Evolutionary conservation across 2,797 vertebrate genomes (phyloP).

Genomic region (Paedocypris micromegethes): DNA sequence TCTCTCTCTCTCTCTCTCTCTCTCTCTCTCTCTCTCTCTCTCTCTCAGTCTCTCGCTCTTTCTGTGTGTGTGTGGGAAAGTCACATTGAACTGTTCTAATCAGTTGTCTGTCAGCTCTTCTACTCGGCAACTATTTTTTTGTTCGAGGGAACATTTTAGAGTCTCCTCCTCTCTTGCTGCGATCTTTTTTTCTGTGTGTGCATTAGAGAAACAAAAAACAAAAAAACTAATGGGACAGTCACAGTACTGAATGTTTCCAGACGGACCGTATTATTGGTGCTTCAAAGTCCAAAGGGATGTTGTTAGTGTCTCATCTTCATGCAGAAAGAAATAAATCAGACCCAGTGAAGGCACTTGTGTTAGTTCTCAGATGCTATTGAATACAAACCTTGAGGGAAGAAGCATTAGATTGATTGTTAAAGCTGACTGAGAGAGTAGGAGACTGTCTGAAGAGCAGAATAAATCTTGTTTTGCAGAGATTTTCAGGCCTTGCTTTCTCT

Average conservation of each 20-base stretch:
- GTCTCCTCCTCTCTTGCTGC: conserved; percentile 10
- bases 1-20: too few relatives aligned
- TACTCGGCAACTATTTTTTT: background rate
- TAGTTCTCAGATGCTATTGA: conserved; percentile 57
- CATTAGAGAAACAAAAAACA: conserved; percentile 2
- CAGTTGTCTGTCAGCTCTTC: too few relatives aligned
- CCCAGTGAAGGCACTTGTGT: conserved; percentile 65
- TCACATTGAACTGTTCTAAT: too few relatives aligned
- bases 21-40: too few relatives aligned
- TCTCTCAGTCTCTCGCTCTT: too few relatives aligned
- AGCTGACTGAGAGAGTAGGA: conserved; percentile 52
- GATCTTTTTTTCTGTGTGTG: conserved; percentile 13
- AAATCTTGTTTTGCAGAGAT: conserved; percentile 60
- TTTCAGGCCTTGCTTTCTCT: conserved; percentile 48
- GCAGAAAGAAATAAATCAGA: conserved; percentile 67
- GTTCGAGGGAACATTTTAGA: conserved; percentile 18
- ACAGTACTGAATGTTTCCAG: conserved; percentile 33
- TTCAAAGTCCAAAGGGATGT: conserved; percentile 57
- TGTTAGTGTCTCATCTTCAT: conserved; percentile 63
- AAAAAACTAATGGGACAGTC: conserved; percentile 24
- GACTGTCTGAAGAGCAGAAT: conserved; percentile 53
- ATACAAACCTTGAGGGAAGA: conserved; percentile 58
- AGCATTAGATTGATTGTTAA: conserved; percentile 64
- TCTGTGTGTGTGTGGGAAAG: too few relatives aligned
- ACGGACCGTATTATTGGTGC: conserved; percentile 39